Evolutionary conservation across 2,797 vertebrate species (phyloP), one percentile per base, ranked within the genome.

Genomic region (Melanotaenia maccullochi): DNA sequence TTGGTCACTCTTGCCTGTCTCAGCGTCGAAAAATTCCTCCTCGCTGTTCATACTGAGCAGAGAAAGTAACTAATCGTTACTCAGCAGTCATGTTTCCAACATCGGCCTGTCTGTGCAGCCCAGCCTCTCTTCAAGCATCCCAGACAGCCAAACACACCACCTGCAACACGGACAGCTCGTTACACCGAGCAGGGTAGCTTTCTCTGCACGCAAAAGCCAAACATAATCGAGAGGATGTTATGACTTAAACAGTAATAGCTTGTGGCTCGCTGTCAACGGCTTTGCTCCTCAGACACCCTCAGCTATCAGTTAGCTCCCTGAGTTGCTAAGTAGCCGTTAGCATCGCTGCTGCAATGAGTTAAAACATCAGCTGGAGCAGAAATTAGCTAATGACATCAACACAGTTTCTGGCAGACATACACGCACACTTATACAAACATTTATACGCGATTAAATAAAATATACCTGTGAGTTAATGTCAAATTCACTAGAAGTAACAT

Each of bases 1-100:
- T 35, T 25, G 1, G 35, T 8, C 6, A 9, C 0, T 33, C 94
- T 92, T 86, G 98, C 98, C 98, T 87, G 97, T 97, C 87, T 97
- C 96, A 57, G 98, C 98, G 89, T 99, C 98, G 91, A 96, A 99
- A 88, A 99, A 99, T 85, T 99, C 97, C 71, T 99, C 98, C 79
- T 99, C 98, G 81, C 96, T 97, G 93, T 97, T 97, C 98, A 99
- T 99, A 65, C 75, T 95, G 92, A 90, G 88, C 86, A 78, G 70
- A 79, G 30, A 69, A 81, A 80, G 73, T 72, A 72, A 77, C 78
- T 65, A 11, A 16, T 36, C 22, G 79, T 88, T 81, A 94, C 87
- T 92, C 88, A 81, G 83, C 90, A 80, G 87, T 85, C 92, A 93
- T 94, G 67, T 81, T 90, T 86, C 73, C 84, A 82, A n/a, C 76